Base-by-base conservation (phyloP, 2,113 vertebrate species). In the Hydropotes inermis region DNA sequence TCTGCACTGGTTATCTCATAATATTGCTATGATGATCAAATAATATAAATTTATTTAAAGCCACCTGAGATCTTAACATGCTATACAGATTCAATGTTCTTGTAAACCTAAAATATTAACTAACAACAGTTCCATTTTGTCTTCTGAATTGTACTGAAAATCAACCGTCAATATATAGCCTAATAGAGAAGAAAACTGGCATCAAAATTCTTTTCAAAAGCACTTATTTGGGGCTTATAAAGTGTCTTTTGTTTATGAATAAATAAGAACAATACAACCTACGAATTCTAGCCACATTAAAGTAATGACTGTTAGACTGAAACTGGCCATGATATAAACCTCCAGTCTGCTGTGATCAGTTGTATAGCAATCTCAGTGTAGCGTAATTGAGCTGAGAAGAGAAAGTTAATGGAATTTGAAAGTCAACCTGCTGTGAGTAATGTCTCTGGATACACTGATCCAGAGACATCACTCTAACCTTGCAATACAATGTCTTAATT, bases 121-220 rank as follows among this genome's bases (percentile, higher is more conserved):
- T 54, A 89, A 61, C 14, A 94, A 50, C 60, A 64, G 2, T 21
- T 93, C 14, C 25, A 27, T 21, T 81, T 87, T 25, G 21, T 13
- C 45, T 96, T 96, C 57, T 82, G 28, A 94, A 92, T n/a, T 92
- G 13, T 89, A 67, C 82, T 96, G 95, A 79, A 89, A 86, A 93
- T 60, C n/a, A 89, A 8, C 27, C 10, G 6, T 93, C 52, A 90
- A 67, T 60, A 87, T 33, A 67, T 89, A 50, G 89, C 43, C 28
- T 96, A 92, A 30, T 67, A 7, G 36, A 92, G 33, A 57, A 83
- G 52, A 96, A 67, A 21, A 30, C 6, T n/a, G 17, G 58, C 61
- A 90, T 57, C 14, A 85, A 85, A 89, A 90, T 28, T 50, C 43
- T 76, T 89, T 91, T 91, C 84, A 17, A 89, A 95, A 94, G 81